Conservation (phyloP, 2,797 vertebrate species). For the Phalloptychus januarius region DNA sequence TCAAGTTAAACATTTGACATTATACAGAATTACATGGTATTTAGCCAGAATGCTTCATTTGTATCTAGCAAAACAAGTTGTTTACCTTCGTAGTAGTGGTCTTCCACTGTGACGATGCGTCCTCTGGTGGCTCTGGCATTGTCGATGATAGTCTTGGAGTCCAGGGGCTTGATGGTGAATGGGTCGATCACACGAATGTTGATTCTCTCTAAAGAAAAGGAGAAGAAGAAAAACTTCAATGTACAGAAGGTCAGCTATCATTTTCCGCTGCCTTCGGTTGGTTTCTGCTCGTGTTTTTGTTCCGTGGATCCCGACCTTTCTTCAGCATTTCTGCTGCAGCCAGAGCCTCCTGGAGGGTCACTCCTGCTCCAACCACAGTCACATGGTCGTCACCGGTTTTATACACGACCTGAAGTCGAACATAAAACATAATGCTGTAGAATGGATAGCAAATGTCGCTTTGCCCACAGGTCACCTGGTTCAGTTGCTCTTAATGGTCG, state of each 20-base stretch:
- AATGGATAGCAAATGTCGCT: neutral
- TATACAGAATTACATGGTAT: neutral
- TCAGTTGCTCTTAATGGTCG: neutral
- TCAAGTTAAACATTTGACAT: neutral
- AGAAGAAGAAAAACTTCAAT: neutral
- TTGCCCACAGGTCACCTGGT: neutral
- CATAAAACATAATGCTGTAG: neutral
- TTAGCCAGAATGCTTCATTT: neutral
- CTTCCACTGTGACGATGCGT: constrained; percentile 93
- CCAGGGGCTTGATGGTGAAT: constrained; percentile 96
- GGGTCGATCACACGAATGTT: constrained; percentile 89
- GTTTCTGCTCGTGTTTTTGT: neutral
- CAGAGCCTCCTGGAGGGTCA: constrained; percentile 92
- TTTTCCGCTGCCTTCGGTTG: neutral
- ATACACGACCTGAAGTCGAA: constrained; percentile 83
- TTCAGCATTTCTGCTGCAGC: constrained; percentile 90
- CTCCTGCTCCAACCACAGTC: constrained; percentile 91
- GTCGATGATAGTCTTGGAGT: constrained; percentile 90
- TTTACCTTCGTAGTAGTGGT: constrained; percentile 94
- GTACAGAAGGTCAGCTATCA: neutral
- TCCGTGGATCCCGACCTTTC: constrained; percentile 82
- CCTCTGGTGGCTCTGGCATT: constrained; percentile 88
- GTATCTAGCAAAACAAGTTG: neutral
- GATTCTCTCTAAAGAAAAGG: constrained; percentile 84
- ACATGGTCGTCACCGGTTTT: constrained; percentile 93